These are phyloP conservation scores for Atractosteus spatula DNA, from an alignment of 2,113 vertebrate genomes.

Conservation along the genomic window DNA sequence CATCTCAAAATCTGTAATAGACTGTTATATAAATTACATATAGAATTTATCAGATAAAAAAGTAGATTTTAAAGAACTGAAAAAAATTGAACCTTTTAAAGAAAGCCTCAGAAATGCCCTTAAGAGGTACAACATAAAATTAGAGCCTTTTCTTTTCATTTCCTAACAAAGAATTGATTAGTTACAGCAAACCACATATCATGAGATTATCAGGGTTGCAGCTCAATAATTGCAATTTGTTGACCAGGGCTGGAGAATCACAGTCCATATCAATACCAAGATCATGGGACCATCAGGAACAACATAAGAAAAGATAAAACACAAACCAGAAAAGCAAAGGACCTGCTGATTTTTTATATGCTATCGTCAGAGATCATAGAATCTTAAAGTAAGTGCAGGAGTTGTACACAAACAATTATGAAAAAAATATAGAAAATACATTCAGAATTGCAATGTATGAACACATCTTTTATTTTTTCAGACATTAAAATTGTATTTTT, in stretches of 20 bases:
- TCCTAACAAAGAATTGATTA: not conserved
- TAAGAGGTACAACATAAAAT: not conserved
- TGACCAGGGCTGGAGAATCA: not conserved
- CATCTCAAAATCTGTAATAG: too few species aligned
- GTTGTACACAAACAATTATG: constrained; percentile 8
- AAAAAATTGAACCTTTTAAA: not conserved
- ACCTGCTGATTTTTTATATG: too few species aligned
- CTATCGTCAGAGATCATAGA: too few species aligned
- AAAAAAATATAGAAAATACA: constrained; percentile 18
- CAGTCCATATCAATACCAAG: not conserved
- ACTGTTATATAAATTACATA: too few species aligned
- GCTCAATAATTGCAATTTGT: not conserved
- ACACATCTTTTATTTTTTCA: too few species aligned
- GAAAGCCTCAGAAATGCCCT: not conserved
- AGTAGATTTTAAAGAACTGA: too few species aligned
- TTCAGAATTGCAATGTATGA: not conserved
- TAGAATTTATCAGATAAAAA: too few species aligned
- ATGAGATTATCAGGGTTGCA: not conserved
- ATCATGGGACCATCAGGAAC: not conserved
- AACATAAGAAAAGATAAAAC: too few species aligned
- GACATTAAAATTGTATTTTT: too few species aligned
- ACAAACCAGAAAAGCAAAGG: too few species aligned
- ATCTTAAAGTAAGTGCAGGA: too few species aligned
- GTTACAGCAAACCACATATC: not conserved
- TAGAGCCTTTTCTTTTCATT: not conserved